phyloP scores from a whole-genome alignment of 30 jellyfish, hydroid and myxozoan species.

The Aurelia sp. region DNA sequence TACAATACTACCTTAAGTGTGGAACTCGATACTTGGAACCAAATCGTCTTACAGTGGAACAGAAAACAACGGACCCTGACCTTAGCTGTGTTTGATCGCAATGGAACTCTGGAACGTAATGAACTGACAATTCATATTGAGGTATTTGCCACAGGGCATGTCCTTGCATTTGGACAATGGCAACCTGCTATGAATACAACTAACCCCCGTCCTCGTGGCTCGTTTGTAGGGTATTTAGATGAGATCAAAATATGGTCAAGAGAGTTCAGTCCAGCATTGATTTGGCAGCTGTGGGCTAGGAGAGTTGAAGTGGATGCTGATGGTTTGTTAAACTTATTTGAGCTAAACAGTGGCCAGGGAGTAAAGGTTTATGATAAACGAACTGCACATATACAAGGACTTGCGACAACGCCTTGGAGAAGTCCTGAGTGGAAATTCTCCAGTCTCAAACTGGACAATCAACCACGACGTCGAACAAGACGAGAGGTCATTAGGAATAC shows the following conservation, averaged over 20 bases:
- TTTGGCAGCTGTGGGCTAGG: constrained; percentile 67
- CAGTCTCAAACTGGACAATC: constrained; percentile 27
- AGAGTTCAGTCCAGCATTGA: constrained; percentile 59
- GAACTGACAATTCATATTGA: constrained; percentile 19
- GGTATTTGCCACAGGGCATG: constrained; percentile 10
- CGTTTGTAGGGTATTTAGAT: constrained; percentile 56
- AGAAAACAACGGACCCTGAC: constrained; percentile 9
- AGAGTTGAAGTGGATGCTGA: constrained; percentile 50
- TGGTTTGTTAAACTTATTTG: constrained; percentile 27
- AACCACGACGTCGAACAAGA: constrained; percentile 43
- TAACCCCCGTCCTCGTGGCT: constrained; percentile 42
- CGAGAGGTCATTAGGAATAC: constrained; percentile 31
- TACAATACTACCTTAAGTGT: constrained; percentile 26
- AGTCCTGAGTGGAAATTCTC: constrained; percentile 52
- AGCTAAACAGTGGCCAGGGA: constrained; percentile 42
- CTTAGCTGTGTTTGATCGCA: constrained; percentile 31
- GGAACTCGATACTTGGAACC: constrained; percentile 37
- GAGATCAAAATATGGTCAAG: constrained; percentile 69
- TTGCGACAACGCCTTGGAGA: constrained; percentile 50
- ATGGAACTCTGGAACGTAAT: constrained; percentile 46
- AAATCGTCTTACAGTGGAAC: constrained; percentile 53
- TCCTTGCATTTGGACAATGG: constrained; percentile 64
- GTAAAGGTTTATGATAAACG: constrained; percentile 16
- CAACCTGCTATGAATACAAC: constrained; percentile 66
- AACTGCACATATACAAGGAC: neutral